Evolutionary conservation across 92 coral and sea anemone species (phyloP).

Genomic region (Zoanthus sociatus): DNA sequence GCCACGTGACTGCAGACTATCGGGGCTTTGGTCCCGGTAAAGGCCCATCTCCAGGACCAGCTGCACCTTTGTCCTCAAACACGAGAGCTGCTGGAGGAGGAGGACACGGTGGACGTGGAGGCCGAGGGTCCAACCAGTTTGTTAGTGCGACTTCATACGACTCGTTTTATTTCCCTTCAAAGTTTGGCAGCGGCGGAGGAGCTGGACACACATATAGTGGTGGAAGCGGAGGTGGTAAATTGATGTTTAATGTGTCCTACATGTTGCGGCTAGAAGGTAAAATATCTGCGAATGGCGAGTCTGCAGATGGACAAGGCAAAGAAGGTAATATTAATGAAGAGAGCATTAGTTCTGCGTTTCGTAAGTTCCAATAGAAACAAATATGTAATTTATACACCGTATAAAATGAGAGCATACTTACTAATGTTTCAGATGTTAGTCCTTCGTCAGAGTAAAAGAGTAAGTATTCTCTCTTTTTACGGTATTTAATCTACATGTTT

Average conservation of each 20-base stretch:
- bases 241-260: slow-evolving; percentile 60
- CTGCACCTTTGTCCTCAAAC: slow-evolving; percentile 5
- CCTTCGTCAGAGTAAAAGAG: too few relatives aligned
- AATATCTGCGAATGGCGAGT: slow-evolving; percentile 65
- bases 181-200: slow-evolving; percentile 69
- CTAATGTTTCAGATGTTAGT: too few relatives aligned
- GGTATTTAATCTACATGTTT: too few relatives aligned
- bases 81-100: slow-evolving; percentile 70
- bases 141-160: slow-evolving; percentile 65
- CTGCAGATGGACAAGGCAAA: slow-evolving; percentile 21
- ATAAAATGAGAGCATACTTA: too few relatives aligned
- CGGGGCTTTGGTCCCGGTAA: slow-evolving; percentile 37
- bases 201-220: slow-evolving; percentile 49
- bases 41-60: slow-evolving; percentile 64
- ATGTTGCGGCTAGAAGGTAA: slow-evolving; percentile 74
- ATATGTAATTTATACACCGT: too few relatives aligned
- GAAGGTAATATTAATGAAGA: background rate
- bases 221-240: slow-evolving; percentile 73
- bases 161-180: slow-evolving; percentile 59
- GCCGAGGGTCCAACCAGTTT: slow-evolving; percentile 60
- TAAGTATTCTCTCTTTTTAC: too few relatives aligned
- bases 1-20: slow-evolving; percentile 56
- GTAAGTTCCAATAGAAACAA: too few relatives aligned
- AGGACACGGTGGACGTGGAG: slow-evolving; percentile 77
- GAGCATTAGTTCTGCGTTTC: too few relatives aligned